phyloP scores from a whole-genome alignment of 2,113 vertebrate genomes.

The Siniperca chuatsi region DNA sequence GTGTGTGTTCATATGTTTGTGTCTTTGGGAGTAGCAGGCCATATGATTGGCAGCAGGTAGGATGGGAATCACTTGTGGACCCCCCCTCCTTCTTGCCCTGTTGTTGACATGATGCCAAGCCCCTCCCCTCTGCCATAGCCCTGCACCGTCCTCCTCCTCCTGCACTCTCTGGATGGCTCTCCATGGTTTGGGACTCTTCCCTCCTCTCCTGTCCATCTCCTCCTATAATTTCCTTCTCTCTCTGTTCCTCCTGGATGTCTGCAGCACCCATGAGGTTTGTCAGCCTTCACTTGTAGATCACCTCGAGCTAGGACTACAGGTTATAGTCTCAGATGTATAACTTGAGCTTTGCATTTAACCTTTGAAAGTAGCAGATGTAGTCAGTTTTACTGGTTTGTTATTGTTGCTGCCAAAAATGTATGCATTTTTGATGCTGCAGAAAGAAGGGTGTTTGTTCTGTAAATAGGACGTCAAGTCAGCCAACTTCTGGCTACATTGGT shows the following conservation, averaged over 20 bases:
- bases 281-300: slow-evolving; percentile 31
- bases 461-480: too few species aligned
- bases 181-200: slow-evolving; percentile 50
- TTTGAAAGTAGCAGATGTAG: not conserved
- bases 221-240: slow-evolving; percentile 31
- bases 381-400: not conserved
- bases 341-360: slow-evolving; percentile 3
- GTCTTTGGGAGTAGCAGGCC: not conserved
- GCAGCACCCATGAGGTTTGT: slow-evolving; percentile 75
- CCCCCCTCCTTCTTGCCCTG: slow-evolving; percentile 8
- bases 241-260: slow-evolving; percentile 53
- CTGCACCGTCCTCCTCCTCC: slow-evolving; percentile 8
- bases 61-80: slow-evolving; percentile 24
- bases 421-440: not conserved
- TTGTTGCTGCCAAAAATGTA: not conserved
- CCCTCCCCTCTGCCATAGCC: slow-evolving; percentile 52
- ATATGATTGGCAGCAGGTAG: slow-evolving; percentile 39
- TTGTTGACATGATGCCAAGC: slow-evolving; percentile 50
- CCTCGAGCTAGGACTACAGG: not conserved
- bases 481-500: not conserved
- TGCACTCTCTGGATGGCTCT: slow-evolving; percentile 49
- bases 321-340: not conserved
- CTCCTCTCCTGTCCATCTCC: slow-evolving; percentile 55
- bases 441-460: not conserved
- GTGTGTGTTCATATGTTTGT: not conserved